phyloP scores from a whole-genome alignment of 2,888 invertebrate genomes.

The Sesamia inferens region DNA sequence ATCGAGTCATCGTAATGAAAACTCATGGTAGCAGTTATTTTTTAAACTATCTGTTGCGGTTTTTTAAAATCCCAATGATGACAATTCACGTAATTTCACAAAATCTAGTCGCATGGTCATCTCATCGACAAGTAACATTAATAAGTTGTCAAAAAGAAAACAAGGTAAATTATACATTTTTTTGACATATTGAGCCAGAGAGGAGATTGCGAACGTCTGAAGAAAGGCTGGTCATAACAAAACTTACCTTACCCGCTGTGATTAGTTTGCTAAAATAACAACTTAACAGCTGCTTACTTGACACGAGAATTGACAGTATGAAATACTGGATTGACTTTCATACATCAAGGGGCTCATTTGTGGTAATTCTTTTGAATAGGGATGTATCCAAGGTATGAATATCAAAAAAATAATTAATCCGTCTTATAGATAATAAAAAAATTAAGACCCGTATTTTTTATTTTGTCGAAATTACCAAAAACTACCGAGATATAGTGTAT shows the following conservation, averaged over 20 bases:
- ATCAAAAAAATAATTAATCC: too few relatives aligned
- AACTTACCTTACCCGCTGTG: not conserved
- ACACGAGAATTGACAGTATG: not conserved
- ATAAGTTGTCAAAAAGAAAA: not conserved
- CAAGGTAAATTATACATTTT: not conserved
- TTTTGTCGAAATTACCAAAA: too few relatives aligned
- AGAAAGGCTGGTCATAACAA: not conserved
- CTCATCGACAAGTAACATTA: not conserved
- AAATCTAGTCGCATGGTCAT: not conserved
- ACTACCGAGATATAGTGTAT: too few relatives aligned
- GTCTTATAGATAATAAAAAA: too few relatives aligned
- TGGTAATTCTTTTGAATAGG: too few relatives aligned
- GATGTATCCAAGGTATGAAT: too few relatives aligned
- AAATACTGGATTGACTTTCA: not conserved
- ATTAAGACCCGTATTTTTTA: too few relatives aligned
- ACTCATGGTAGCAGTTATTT: not conserved
- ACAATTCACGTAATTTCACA: not conserved
- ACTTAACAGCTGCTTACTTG: not conserved
- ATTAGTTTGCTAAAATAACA: not conserved
- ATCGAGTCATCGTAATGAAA: too few relatives aligned
- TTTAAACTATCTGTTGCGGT: not conserved
- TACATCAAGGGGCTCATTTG: not conserved
- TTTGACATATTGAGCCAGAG: not conserved
- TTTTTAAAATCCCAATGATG: not conserved
- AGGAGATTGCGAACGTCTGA: not conserved